A percentile compares a stretch with the other conserved stretches of the same genome.
These are phyloP conservation scores for Grammomys dolichurus DNA, from an alignment of 2,113 vertebrate species.

Conservation along the genomic window DNA sequence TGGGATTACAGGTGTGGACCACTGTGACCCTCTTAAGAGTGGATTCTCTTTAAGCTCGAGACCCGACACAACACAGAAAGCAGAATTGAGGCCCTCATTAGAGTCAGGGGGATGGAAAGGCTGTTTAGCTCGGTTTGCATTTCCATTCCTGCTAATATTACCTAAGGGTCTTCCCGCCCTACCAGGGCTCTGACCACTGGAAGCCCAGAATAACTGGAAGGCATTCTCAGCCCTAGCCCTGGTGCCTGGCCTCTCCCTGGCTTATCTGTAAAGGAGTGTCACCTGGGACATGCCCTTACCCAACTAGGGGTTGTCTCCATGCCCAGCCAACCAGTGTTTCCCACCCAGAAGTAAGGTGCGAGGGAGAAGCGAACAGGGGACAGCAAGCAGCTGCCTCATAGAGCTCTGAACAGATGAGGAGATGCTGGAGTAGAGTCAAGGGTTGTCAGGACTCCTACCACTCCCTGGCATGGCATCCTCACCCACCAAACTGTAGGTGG, in stretches of 20 bases:
- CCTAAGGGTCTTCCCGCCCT: background rate
- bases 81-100: conserved; percentile 47
- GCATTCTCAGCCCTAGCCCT: background rate
- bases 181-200: background rate
- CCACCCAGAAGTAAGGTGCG: background rate
- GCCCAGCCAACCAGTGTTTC: background rate
- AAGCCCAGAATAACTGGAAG: conserved; percentile 1
- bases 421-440: background rate
- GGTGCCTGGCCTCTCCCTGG: background rate
- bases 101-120: background rate
- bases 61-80: background rate
- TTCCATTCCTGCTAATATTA: conserved; percentile 40
- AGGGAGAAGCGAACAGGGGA: no score
- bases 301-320: background rate
- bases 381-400: background rate
- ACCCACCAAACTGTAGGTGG: background rate
- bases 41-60: background rate
- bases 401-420: background rate
- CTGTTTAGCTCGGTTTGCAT: background rate
- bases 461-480: no score
- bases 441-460: background rate
- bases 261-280: background rate
- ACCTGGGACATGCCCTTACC: background rate
- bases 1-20: no score
- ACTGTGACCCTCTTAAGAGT: background rate